These are phyloP conservation scores for Luehdorfia chinensis DNA, from an alignment of 1,140 invertebrate genomes.

Conservation along the genomic window DNA sequence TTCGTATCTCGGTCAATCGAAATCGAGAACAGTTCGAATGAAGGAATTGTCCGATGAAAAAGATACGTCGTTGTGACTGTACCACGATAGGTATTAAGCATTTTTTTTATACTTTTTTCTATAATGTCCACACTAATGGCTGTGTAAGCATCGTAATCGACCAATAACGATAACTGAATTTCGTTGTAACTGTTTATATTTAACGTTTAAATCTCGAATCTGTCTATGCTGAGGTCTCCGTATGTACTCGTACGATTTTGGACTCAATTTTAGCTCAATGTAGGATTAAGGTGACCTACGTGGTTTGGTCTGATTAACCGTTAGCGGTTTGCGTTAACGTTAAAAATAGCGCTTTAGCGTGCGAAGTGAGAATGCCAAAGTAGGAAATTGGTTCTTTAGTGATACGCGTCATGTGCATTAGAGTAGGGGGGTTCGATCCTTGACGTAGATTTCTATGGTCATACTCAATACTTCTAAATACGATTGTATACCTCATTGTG, in stretches of 20 bases:
- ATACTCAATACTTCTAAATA: constrained; percentile 2
- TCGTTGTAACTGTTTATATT: constrained; percentile 7
- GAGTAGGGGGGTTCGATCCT: background rate
- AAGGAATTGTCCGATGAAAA: too few relatives aligned
- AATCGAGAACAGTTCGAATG: too few relatives aligned
- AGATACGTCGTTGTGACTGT: too few relatives aligned
- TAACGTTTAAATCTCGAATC: background rate
- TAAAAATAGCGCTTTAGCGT: constrained; percentile 1
- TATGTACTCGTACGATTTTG: constrained; percentile 14
- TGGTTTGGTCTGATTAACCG: constrained; percentile 1
- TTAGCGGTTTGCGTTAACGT: constrained; percentile 1
- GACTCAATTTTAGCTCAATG: constrained; percentile 21
- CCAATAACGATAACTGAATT: too few relatives aligned
- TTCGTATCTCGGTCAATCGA: too few relatives aligned
- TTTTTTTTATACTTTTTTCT: constrained; percentile 15
- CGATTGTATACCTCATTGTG: constrained; percentile 4
- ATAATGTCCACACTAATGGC: constrained; percentile 17
- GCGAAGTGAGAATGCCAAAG: constrained; percentile 11
- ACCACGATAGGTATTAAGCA: constrained; percentile 3
- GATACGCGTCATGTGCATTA: background rate
- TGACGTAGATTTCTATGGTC: background rate
- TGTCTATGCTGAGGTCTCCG: background rate
- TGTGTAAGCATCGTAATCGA: constrained; percentile 14
- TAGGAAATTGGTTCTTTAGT: constrained; percentile 10
- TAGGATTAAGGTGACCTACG: constrained; percentile 8